These are phyloP conservation scores for Dicerorhinus sumatrensis DNA, from an alignment of 2,113 vertebrate genomes.

Conservation along the genomic window DNA sequence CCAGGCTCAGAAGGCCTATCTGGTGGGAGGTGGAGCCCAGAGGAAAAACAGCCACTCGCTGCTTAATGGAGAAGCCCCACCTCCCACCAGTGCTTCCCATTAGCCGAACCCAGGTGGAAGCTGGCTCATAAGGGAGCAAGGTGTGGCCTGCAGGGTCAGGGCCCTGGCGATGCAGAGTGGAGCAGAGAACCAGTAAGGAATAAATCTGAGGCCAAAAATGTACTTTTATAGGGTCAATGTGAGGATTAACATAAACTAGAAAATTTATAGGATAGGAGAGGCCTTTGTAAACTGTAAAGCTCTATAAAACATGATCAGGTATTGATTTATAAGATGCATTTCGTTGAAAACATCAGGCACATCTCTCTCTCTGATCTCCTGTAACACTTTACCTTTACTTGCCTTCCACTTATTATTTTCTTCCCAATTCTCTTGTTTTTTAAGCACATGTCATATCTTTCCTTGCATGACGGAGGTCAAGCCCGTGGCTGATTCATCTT, in stretches of 20 bases:
- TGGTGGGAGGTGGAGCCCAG: not conserved
- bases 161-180: not conserved
- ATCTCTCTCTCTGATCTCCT: not conserved
- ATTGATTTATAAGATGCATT: not conserved
- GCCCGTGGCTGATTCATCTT: not conserved
- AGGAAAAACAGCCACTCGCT: not conserved
- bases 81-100: not conserved
- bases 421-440: not conserved
- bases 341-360: not conserved
- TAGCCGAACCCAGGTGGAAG: not conserved
- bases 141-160: not conserved
- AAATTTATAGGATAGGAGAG: not conserved
- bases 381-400: not conserved
- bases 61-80: not conserved
- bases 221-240: not conserved
- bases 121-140: fast-evolving
- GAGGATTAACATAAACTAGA: not conserved
- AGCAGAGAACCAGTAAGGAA: not conserved
- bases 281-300: not conserved
- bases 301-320: not conserved
- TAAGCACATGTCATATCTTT: not conserved
- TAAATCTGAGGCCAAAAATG: not conserved
- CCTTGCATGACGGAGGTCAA: not conserved
- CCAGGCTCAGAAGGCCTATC: not conserved
- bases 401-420: not conserved